These are phyloP conservation scores for Achatina immaculata DNA, from an alignment of 1,140 invertebrate genomes.

Conservation along the genomic window DNA sequence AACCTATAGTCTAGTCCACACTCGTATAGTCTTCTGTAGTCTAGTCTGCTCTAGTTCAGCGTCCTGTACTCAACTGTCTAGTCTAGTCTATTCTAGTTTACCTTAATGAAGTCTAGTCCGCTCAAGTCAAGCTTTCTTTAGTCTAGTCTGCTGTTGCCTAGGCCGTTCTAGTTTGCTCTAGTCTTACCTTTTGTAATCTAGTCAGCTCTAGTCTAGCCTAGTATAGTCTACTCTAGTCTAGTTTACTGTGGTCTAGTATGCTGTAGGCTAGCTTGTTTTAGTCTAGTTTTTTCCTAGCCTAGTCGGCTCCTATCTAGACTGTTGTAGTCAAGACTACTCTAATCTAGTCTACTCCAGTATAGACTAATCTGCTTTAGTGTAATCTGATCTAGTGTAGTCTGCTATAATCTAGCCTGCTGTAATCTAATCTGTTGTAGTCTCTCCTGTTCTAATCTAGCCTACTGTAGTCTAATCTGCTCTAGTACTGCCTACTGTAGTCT, in stretches of 20 bases:
- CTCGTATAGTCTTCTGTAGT: conserved; percentile 23
- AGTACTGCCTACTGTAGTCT: conserved; percentile 28
- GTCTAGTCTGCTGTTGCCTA: conserved; percentile 11
- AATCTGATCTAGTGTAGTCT: conserved; percentile 28
- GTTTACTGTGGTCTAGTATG: conserved; percentile 30
- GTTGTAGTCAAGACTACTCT: conserved; percentile 16
- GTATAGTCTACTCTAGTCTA: conserved; percentile 19
- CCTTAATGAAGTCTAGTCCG: conserved; percentile 1
- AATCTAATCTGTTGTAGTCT: conserved; percentile 26
- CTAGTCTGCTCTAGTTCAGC: conserved; percentile 21
- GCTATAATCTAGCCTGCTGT: conserved; percentile 8
- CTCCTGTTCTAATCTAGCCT: conserved; percentile 8
- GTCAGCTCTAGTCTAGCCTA: conserved; percentile 23
- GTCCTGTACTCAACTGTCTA: conserved; percentile 17
- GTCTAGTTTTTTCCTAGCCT: conserved; percentile 14
- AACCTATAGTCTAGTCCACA: conserved; percentile 28
- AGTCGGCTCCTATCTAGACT: conserved; percentile 13
- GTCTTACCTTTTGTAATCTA: conserved; percentile 1
- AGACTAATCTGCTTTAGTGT: conserved; percentile 16
- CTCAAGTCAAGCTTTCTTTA: conserved; percentile 6
- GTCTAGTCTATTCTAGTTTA: conserved; percentile 22
- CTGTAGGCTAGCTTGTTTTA: conserved; percentile 17
- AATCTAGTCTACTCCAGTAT: conserved; percentile 21
- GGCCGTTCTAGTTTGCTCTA: background rate
- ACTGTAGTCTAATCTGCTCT: conserved; percentile 23